These are phyloP conservation scores for Agonopterix arenella DNA, from an alignment of 2,888 invertebrate genomes.

Conservation along the genomic window DNA sequence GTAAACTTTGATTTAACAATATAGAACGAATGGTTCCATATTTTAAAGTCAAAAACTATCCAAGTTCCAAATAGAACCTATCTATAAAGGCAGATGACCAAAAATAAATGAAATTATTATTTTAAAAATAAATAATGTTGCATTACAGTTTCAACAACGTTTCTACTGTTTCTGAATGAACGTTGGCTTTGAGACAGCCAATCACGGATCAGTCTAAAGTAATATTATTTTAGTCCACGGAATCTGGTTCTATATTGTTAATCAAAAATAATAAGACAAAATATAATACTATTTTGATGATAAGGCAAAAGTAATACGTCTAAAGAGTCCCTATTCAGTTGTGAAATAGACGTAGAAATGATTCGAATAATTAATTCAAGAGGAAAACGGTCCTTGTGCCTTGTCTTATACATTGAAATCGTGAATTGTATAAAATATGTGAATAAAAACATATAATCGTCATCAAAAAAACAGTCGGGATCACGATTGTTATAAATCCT, in stretches of 20 bases:
- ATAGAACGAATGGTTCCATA: too few relatives aligned
- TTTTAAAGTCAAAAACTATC: too few relatives aligned
- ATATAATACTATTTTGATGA: neutral
- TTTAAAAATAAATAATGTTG: neutral
- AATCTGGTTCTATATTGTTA: too few relatives aligned
- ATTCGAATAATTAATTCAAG: neutral
- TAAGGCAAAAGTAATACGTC: neutral
- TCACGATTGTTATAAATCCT: neutral
- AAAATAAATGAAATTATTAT: neutral
- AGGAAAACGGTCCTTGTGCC: slow-evolving; percentile 8
- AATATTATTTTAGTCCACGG: too few relatives aligned
- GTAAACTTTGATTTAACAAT: too few relatives aligned
- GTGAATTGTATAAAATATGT: neutral
- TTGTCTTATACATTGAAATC: slow-evolving; percentile 3
- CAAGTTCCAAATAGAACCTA: too few relatives aligned
- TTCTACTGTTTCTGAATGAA: neutral
- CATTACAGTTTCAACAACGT: neutral
- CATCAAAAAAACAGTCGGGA: neutral
- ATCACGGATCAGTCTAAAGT: neutral
- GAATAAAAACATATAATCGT: neutral
- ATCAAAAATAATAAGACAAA: too few relatives aligned
- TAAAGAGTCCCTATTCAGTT: neutral
- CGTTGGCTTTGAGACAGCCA: neutral
- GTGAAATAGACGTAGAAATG: neutral
- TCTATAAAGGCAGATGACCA: too few relatives aligned